Conservation (phyloP, 2,797 vertebrate species). For the Perdix hodgsoniae region DNA sequence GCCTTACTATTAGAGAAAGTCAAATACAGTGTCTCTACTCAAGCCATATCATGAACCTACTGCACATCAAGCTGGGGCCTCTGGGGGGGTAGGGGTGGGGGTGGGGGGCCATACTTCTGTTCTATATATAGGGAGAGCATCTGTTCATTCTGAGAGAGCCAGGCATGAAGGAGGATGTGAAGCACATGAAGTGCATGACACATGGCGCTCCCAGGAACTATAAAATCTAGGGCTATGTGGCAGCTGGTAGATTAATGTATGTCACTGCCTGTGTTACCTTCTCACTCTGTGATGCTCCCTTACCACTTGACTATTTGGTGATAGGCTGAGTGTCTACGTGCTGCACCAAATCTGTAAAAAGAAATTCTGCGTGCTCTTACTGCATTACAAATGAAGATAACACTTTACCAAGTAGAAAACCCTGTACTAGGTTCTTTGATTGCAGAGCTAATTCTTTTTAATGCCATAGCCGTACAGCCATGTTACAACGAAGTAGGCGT, state of each 20-base stretch:
- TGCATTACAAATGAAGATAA: not conserved
- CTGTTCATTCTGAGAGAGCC: not conserved
- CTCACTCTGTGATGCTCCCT: not conserved
- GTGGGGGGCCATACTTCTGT: not conserved
- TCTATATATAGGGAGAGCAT: not conserved
- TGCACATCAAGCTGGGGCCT: not conserved
- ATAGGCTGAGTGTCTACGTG: not conserved
- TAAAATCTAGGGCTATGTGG: not conserved
- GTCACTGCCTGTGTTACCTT: not conserved
- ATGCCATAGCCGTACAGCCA: conserved; percentile 65
- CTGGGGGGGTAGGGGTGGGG: not conserved
- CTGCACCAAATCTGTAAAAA: not conserved
- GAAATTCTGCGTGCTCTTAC: not conserved
- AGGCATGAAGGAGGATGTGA: not conserved
- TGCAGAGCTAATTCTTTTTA: conserved; percentile 41
- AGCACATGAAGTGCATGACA: not conserved
- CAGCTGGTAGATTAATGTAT: not conserved
- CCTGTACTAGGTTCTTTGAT: conserved; percentile 6
- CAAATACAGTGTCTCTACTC: not conserved
- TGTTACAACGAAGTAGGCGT: conserved; percentile 65
- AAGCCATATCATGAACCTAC: not conserved
- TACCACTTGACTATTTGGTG: not conserved
- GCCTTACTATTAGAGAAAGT: not conserved
- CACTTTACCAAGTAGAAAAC: conserved; percentile 33
- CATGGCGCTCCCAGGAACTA: not conserved